Conservation (phyloP, 2,113 vertebrate species). For the Pica pica region DNA sequence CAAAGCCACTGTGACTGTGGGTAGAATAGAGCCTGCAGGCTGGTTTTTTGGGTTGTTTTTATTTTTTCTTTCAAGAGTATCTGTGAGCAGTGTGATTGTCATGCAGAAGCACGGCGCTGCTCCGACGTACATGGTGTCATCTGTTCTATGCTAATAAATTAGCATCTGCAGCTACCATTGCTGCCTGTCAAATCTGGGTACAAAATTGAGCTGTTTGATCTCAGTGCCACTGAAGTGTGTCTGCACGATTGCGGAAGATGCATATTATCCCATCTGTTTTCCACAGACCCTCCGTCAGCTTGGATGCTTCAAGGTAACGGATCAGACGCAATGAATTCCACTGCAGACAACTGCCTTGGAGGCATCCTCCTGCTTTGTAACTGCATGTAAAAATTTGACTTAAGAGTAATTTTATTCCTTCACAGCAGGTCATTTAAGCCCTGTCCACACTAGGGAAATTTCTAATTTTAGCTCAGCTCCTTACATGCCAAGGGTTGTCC, state of each 20-base stretch:
- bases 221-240: background rate
- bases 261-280: conserved; percentile 13
- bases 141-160: background rate
- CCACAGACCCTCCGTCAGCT: background rate
- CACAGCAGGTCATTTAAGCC: background rate
- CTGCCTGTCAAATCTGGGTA: background rate
- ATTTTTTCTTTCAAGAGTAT: background rate
- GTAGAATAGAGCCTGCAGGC: background rate
- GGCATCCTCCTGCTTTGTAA: background rate
- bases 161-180: background rate
- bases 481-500: background rate
- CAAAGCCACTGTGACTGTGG: background rate
- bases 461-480: background rate
- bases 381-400: background rate
- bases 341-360: background rate
- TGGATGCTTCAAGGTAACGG: background rate
- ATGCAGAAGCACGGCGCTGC: background rate
- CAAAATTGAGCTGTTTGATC: background rate
- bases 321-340: background rate
- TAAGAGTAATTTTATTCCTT: background rate
- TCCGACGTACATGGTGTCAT: background rate
- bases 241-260: background rate
- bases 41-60: background rate
- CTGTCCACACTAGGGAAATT: background rate
- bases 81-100: background rate